Percentiles rank a stretch among this genome's conserved stretches.
phyloP scores from a whole-genome alignment of 1,140 invertebrate genomes.

The Zaprionus lachaisei region DNA sequence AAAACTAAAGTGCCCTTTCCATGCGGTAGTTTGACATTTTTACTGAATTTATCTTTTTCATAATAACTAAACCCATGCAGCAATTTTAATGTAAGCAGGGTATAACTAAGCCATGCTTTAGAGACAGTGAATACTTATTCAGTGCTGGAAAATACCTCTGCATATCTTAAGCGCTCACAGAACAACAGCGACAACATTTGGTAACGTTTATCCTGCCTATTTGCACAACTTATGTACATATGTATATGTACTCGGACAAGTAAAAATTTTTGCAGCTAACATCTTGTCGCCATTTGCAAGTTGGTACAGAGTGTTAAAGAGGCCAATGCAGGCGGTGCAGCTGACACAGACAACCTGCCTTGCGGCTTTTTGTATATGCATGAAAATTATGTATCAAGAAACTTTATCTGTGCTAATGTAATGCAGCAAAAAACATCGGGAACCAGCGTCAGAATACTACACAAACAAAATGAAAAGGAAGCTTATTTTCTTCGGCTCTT shows the following conservation, averaged over 20 bases:
- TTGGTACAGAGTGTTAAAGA: conserved; percentile 60
- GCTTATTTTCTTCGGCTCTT: conserved; percentile 5
- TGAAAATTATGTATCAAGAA: conserved; percentile 82
- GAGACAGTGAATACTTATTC: conserved; percentile 61
- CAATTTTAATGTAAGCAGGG: conserved; percentile 14
- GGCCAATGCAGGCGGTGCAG: conserved; percentile 6
- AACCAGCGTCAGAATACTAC: conserved; percentile 17
- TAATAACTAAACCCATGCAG: neutral
- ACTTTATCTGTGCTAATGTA: conserved; percentile 83
- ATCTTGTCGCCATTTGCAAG: conserved; percentile 80
- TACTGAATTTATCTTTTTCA: neutral
- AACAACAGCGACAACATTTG: conserved; percentile 58
- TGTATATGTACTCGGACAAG: conserved; percentile 56
- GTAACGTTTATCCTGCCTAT: conserved; percentile 70
- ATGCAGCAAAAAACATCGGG: conserved; percentile 72
- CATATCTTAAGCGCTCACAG: conserved; percentile 66
- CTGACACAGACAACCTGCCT: conserved; percentile 49
- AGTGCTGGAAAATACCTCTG: conserved; percentile 74
- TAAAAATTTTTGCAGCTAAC: conserved; percentile 74
- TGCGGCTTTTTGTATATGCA: conserved; percentile 69
- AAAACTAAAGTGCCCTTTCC: neutral
- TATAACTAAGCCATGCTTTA: conserved; percentile 45
- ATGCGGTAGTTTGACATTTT: neutral
- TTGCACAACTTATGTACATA: conserved; percentile 53
- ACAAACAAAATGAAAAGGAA: conserved; percentile 44